Conservation (phyloP, 2,888 invertebrate species). For the Dolomedes plantarius region DNA sequence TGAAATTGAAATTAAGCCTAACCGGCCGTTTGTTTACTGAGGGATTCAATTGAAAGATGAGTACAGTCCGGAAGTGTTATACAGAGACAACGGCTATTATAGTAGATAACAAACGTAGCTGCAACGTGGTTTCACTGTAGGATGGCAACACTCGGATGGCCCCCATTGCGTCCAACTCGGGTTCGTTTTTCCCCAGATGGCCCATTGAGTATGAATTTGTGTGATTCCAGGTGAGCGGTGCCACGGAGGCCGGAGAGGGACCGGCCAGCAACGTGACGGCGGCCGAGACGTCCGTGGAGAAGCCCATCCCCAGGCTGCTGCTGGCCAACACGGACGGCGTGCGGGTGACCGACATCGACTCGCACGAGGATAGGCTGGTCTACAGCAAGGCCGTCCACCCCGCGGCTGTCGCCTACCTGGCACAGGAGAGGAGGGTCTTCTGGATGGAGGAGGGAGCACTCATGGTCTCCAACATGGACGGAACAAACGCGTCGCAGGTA, state of each 20-base stretch:
- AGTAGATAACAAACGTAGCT: no score
- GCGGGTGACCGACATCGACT: conserved; percentile 86
- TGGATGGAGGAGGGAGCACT: conserved; percentile 89
- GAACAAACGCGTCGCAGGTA: conserved; percentile 77
- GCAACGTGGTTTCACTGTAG: no score
- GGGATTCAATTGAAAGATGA: no score
- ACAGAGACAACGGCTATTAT: no score
- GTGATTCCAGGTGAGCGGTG: conserved; percentile 91
- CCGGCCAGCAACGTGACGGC: conserved; percentile 82
- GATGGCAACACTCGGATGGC: no score
- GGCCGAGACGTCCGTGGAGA: conserved; percentile 82
- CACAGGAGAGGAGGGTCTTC: conserved; percentile 85
- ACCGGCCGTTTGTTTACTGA: no score
- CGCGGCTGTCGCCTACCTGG: conserved; percentile 83
- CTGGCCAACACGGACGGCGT: conserved; percentile 84
- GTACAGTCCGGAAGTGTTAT: no score
- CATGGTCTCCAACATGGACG: conserved; percentile 81
- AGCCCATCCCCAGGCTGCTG: conserved; percentile 87
- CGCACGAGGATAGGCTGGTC: conserved; percentile 77
- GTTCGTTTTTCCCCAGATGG: no score
- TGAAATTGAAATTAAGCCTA: no score
- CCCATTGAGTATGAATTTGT: no score
- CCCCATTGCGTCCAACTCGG: no score
- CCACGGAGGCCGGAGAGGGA: conserved; percentile 87
- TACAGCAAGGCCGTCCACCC: conserved; percentile 80